A percentile compares a stretch with the other conserved stretches of the same genome.
Evolutionary conservation across 64 coral and sea anemone species (phyloP).

Genomic region (Trachythela sp.): DNA sequence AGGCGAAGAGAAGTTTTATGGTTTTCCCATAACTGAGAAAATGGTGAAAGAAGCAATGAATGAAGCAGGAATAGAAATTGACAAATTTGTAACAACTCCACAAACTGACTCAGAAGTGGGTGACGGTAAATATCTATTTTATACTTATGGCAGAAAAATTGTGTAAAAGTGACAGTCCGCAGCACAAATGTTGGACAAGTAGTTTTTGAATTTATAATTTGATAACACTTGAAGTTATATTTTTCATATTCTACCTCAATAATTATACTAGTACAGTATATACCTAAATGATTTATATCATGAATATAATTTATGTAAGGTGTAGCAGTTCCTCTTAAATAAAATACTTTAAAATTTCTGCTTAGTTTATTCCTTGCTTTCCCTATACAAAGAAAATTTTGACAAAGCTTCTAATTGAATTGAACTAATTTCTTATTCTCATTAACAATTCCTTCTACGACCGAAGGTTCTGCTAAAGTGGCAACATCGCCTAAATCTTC

Average conservation of each 20-base stretch:
- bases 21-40: background rate
- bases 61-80: background rate
- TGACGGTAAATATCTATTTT: background rate
- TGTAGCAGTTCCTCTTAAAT: no score
- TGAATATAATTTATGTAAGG: background rate
- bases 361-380: no score
- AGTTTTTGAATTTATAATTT: no score
- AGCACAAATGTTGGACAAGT: no score
- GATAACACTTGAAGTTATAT: no score
- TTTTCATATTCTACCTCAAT: background rate
- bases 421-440: slow-evolving; percentile 56
- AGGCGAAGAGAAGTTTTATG: background rate
- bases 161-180: no score
- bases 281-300: background rate
- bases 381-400: no score
- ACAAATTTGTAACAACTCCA: background rate
- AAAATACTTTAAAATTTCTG: background rate
- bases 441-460: slow-evolving; percentile 81
- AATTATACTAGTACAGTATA: background rate
- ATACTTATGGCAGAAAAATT: background rate
- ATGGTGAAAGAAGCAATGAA: slow-evolving; percentile 2
- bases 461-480: slow-evolving; percentile 76
- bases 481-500: slow-evolving; percentile 83
- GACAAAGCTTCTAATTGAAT: background rate
- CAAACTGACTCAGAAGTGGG: background rate